Evolutionary conservation across 2,797 vertebrate genomes (phyloP).

Genomic region (Dryobates pubescens): DNA sequence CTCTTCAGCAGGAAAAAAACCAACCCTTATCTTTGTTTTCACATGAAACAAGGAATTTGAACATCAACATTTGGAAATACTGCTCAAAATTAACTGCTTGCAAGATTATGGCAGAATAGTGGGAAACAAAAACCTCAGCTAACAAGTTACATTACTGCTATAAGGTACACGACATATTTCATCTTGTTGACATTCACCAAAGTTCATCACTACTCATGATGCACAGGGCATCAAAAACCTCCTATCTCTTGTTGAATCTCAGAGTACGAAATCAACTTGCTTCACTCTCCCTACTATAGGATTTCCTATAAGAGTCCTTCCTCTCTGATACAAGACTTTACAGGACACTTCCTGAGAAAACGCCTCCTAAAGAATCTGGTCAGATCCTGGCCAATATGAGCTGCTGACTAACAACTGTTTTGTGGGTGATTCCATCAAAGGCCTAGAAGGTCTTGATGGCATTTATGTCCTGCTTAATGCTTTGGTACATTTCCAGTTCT

Average conservation of each 20-base stretch:
- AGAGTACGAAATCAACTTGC: neutral
- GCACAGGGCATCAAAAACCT: neutral
- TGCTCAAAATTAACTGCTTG: neutral
- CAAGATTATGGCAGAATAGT: neutral
- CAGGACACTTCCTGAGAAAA: neutral
- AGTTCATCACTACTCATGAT: neutral
- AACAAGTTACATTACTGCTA: neutral
- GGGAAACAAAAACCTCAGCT: neutral
- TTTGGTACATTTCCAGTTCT: neutral
- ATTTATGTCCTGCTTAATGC: neutral
- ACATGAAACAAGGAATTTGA: neutral
- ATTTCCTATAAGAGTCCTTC: neutral
- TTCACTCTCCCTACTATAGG: neutral
- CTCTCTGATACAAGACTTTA: neutral
- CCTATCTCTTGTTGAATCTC: neutral
- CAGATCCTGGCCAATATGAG: neutral
- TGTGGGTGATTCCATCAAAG: neutral
- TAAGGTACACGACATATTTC: rapidly evolving
- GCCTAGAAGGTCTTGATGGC: neutral
- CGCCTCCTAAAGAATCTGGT: neutral
- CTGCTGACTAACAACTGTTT: neutral
- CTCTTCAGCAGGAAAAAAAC: neutral
- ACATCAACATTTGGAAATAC: neutral
- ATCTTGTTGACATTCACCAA: neutral
- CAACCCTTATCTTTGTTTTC: neutral